Evolutionary conservation across 2,888 invertebrate genomes (phyloP).

Genomic region (Leucoma salicis): DNA sequence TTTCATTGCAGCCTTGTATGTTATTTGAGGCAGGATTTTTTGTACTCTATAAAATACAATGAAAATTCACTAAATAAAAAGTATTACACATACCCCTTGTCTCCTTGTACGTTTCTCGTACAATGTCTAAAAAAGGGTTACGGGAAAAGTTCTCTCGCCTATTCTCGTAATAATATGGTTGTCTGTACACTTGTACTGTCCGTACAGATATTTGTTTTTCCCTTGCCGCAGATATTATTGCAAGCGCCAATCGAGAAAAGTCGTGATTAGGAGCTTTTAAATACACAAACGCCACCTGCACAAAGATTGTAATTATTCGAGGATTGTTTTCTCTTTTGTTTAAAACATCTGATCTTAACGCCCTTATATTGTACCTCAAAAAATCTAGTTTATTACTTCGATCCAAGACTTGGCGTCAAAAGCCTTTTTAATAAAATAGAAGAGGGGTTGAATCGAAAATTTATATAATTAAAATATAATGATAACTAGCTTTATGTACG

Average conservation of each 20-base stretch:
- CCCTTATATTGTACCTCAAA: no score
- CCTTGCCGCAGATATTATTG: constrained; percentile 87
- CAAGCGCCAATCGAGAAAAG: constrained; percentile 89
- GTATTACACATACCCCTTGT: constrained; percentile 89
- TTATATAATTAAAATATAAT: no score
- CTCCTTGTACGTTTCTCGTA: constrained; percentile 90
- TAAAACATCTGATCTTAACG: no score
- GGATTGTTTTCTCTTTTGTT: no score
- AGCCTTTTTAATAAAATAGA: no score
- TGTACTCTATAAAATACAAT: no score
- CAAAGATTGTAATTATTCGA: constrained; percentile 10
- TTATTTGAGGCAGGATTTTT: no score
- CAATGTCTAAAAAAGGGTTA: constrained; percentile 93
- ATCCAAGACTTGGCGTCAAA: no score
- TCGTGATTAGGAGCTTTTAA: constrained; percentile 89
- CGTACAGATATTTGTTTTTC: constrained; percentile 87
- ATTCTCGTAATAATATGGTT: constrained; percentile 85
- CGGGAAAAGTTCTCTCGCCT: constrained; percentile 86
- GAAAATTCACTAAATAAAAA: neutral
- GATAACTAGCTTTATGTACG: no score
- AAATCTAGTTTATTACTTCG: no score
- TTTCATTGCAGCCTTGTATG: no score
- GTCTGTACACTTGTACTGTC: constrained; percentile 68
- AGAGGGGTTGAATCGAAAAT: no score
- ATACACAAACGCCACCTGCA: constrained; percentile 91